Base-by-base conservation (phyloP, 2,888 invertebrate species). In the Pseudeuparius sepicola region DNA sequence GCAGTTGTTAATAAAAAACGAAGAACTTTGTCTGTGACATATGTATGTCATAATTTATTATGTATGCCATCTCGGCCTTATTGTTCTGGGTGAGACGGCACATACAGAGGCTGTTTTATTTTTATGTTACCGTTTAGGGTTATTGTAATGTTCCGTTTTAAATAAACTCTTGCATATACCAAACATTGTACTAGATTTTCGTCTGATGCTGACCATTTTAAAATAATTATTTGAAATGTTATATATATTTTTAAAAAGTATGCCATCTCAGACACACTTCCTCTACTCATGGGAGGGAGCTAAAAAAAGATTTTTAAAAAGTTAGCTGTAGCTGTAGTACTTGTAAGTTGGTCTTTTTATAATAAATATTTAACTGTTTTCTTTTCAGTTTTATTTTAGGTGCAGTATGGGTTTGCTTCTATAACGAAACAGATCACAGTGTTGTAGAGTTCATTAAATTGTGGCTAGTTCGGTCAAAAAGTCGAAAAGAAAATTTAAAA, bases 221-320 rank as follows among this genome's bases (percentile, higher is more conserved):
- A 7, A 20, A 20, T 20, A 20, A 20, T 20, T 20, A 20, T 20
- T 20, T 20, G 20, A 20, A 20, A 20, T n/a, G 20, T 7, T 20
- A 20, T 20, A 20, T 7, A 7, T n/a, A 7, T 20, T 7, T 20
- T 20, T 20, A n/a, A n/a, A n/a, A n/a, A n/a, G 17, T 29, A 29
- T 31, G 14, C 32, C 32, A 14, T 24, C 32, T 32, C 15, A 24
- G 32, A 14, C 32, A 31, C 23, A 31, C 5, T 10, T 31, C 31
- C 31, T 24, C 23, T 31, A 31, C 31, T n/a, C n/a, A 20, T n/a
- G 6, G 20, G n/a, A 7, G 20, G 20, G n/a, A n/a, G n/a, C n/a
- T n/a, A n/a, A n/a, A n/a, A n/a, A n/a, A n/a, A n/a, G n/a, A n/a
- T n/a, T n/a, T n/a, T n/a, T n/a, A n/a, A n/a, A n/a, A n/a, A n/a